A percentile compares a stretch with the other conserved stretches of the same genome.
Conservation (phyloP, 2,888 invertebrate genomes). For the Pedicia rivosa region DNA sequence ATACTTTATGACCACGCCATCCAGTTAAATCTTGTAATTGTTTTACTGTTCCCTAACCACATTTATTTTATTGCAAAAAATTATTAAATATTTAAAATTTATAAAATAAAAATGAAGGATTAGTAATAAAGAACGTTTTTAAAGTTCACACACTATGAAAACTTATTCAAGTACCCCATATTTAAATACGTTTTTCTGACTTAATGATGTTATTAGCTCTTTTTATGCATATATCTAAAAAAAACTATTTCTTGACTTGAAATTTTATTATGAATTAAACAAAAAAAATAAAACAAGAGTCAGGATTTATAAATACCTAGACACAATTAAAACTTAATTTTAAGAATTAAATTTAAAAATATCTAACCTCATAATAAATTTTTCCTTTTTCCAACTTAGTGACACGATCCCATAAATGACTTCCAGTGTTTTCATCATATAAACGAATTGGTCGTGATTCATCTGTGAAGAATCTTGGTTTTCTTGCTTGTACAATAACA, state of each 20-base stretch:
- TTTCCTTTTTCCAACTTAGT: conserved; percentile 69
- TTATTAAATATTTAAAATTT: too few relatives aligned
- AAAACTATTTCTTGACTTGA: neutral
- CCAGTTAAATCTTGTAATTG: conserved; percentile 84
- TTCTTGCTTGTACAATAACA: conserved; percentile 85
- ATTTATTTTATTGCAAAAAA: conserved; percentile 4
- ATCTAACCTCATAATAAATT: conserved; percentile 82
- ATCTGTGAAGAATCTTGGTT: conserved; percentile 92
- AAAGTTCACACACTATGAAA: too few relatives aligned
- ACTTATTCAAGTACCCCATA: too few relatives aligned
- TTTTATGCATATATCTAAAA: neutral
- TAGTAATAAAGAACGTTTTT: too few relatives aligned
- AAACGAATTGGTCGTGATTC: conserved; percentile 78
- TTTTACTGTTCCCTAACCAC: conserved; percentile 71
- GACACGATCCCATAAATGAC: conserved; percentile 85
- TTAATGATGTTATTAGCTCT: too few relatives aligned
- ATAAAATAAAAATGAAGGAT: too few relatives aligned
- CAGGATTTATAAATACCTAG: neutral
- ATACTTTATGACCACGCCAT: conserved; percentile 80
- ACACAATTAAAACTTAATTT: too few relatives aligned
- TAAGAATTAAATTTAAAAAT: neutral
- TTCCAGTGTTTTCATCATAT: conserved; percentile 64
- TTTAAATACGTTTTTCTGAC: too few relatives aligned
- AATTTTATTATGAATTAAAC: neutral
- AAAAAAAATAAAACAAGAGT: neutral